Percentiles rank a stretch among this genome's conserved stretches.
phyloP scores from a whole-genome alignment of 2,113 vertebrate genomes.

The Thoracochromis brauschi region DNA sequence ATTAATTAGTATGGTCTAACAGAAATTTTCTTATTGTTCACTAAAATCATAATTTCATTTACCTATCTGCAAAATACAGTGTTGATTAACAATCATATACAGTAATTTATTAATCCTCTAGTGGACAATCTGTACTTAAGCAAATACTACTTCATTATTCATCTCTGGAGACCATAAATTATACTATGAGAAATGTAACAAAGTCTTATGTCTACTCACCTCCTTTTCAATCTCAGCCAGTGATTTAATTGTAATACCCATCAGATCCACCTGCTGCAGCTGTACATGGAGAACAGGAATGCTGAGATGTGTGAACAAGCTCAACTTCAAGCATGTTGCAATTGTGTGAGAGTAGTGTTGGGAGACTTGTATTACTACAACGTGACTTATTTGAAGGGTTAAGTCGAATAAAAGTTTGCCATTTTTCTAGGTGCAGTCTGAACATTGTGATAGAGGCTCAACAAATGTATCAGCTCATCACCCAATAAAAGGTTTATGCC shows the following conservation, averaged over 20 bases:
- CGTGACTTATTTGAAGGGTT: background rate
- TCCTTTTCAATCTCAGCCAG: constrained; percentile 96
- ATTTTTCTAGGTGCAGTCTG: background rate
- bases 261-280: constrained; percentile 91
- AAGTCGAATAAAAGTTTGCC: no score
- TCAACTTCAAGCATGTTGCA: background rate
- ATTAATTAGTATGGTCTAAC: background rate
- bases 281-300: constrained; percentile 36
- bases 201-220: constrained; percentile 67
- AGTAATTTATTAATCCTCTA: background rate
- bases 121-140: background rate
- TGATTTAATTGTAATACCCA: constrained; percentile 96
- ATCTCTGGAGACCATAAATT: background rate
- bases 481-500: background rate
- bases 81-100: background rate
- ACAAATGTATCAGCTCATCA: background rate
- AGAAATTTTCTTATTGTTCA: background rate
- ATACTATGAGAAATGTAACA: background rate
- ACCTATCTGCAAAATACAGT: background rate
- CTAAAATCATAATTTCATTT: background rate
- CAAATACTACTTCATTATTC: background rate
- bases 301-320: background rate
- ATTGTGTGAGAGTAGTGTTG: background rate
- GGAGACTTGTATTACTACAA: background rate
- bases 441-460: background rate